Evolutionary conservation across 2,113 vertebrate species (phyloP).

Genomic region (Menura novaehollandiae): DNA sequence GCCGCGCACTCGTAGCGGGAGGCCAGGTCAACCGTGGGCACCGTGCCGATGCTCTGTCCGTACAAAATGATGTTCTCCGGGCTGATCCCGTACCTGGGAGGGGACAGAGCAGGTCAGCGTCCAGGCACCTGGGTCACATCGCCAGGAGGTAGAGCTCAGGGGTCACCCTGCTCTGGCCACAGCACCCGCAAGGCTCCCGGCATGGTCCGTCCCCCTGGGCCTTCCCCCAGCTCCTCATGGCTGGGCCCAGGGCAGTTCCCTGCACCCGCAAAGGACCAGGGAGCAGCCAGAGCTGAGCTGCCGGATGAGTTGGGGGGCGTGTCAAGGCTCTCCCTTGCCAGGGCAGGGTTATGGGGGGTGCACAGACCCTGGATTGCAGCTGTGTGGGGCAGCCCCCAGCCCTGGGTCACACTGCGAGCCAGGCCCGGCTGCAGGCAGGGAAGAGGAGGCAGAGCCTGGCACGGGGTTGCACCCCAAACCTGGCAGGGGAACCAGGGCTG

Average conservation of each 20-base stretch:
- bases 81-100: slow-evolving; percentile 87
- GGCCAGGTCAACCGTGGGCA: slow-evolving; percentile 92
- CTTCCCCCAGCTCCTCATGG: not conserved
- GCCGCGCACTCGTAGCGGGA: slow-evolving; percentile 94
- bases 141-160: not conserved
- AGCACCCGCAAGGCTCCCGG: not conserved
- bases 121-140: not conserved
- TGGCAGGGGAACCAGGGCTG: not conserved
- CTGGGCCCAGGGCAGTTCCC: not conserved
- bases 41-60: slow-evolving; percentile 93
- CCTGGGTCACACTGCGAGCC: accelerated
- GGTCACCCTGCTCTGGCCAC: not conserved
- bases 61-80: slow-evolving; percentile 95
- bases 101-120: not conserved
- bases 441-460: not conserved
- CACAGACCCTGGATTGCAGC: not conserved
- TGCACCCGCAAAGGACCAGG: not conserved
- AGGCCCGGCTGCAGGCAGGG: not conserved
- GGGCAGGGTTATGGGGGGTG: not conserved
- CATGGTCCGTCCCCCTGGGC: not conserved
- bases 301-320: accelerated
- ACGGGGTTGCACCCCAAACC: accelerated
- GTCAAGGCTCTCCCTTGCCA: not conserved
- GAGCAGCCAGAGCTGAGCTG: not conserved
- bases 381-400: accelerated